Base-by-base conservation (phyloP, 2,888 invertebrate genomes). In the Rotaria macrura region DNA sequence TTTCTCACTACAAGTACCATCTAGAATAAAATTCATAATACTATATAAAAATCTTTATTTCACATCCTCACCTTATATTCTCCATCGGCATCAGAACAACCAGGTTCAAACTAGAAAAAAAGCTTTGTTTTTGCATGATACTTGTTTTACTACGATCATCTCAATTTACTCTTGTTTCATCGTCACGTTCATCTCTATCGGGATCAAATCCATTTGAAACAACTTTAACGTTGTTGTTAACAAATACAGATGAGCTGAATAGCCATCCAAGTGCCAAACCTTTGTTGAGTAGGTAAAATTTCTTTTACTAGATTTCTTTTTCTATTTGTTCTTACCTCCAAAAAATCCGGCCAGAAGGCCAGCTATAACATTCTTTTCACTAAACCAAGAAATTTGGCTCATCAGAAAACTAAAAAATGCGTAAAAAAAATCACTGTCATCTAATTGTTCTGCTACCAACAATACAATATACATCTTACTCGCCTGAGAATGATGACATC, bases 1-100 rank as follows among this genome's bases (percentile, higher is more conserved):
- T 94, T 95, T 88, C 96, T 92, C 10, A 96, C 94, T 5, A 95
- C 94, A 87, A 97, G 91, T 12, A 96, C 94, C 91, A 97, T 92
- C 91, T 97, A 95, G 74, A 79, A 54, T 34, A 38, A n/a, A 9
- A 29, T 17, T 20, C 0, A 65, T 65, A 6, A 4, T 20, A 29
- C 7, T 17, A 17, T 34, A 1, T 9, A 25, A 23, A 23, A 23
- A 54, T 54, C 0, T 23, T 23, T 4, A 23, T 54, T 54, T 23
- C 10, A 17, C 20, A 34, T 14, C 9, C 40, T 43, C 25, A 79
- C 79, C 14, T 79, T 79, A 43, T 79, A 79, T 79, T 43, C 79
- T 43, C 43, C 79, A 12, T 79, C 79, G 20, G 43, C 6, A 79
- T 79, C 79, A 0, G 43, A 79, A 25, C 79, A 79, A 43, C 79